These are phyloP conservation scores for Sebastiscus tertius DNA, from an alignment of 2,797 vertebrate species.

Conservation along the genomic window DNA sequence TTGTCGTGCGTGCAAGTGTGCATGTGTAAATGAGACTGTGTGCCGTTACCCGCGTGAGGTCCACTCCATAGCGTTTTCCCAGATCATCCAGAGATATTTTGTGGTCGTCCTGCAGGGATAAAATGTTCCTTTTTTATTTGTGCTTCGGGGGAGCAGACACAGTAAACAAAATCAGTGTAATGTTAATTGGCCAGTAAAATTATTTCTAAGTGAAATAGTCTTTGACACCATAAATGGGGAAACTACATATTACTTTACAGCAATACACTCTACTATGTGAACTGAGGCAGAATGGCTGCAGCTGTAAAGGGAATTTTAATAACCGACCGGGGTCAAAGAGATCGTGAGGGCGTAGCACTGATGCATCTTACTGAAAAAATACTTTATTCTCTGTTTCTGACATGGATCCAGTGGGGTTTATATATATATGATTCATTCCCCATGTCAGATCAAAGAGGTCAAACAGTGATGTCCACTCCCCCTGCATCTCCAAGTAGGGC, in stretches of 20 bases:
- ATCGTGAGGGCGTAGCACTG: not conserved
- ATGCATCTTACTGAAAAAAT: constrained; percentile 6
- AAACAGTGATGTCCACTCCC: constrained; percentile 3
- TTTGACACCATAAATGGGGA: not conserved
- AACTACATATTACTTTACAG: not conserved
- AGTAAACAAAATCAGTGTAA: not conserved
- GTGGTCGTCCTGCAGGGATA: constrained; percentile 89
- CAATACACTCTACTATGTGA: not conserved
- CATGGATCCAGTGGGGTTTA: constrained; percentile 11
- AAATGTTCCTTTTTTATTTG: constrained; percentile 15
- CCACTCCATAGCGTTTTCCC: constrained; percentile 88
- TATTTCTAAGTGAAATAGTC: not conserved
- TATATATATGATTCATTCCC: constrained; percentile 38
- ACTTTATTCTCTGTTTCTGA: constrained; percentile 16
- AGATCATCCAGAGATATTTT: constrained; percentile 89
- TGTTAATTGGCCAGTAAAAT: not conserved
- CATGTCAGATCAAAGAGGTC: constrained; percentile 31
- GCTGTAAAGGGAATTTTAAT: constrained; percentile 3
- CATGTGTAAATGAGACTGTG: constrained; percentile 1
- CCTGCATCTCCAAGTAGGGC: constrained; percentile 1
- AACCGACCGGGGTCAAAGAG: not conserved
- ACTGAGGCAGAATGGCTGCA: not conserved
- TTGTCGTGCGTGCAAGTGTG: constrained; percentile 28
- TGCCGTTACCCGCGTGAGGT: constrained; percentile 85
- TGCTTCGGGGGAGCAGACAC: not conserved